Evolutionary conservation across 2,797 vertebrate genomes (phyloP).

Genomic region (Acanthiza pusilla): DNA sequence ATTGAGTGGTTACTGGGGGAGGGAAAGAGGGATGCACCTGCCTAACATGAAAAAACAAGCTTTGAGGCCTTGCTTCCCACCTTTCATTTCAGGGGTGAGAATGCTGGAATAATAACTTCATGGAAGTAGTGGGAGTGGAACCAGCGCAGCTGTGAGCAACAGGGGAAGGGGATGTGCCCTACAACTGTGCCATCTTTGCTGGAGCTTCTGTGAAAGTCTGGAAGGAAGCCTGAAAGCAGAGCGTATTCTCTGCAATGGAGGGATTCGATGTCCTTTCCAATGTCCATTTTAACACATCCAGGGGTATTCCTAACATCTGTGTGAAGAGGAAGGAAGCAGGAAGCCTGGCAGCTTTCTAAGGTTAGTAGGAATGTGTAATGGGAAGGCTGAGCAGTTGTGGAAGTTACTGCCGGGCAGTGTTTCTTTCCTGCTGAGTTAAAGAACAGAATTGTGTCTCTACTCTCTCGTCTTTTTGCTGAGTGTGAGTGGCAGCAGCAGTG

Average conservation of each 20-base stretch:
- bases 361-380: not conserved
- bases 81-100: not conserved
- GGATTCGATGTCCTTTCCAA: not conserved
- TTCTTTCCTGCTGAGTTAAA: not conserved
- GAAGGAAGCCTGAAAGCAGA: not conserved
- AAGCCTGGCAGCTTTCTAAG: not conserved
- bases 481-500: not conserved
- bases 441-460: rapidly evolving
- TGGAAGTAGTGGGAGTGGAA: not conserved
- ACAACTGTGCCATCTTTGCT: not conserved
- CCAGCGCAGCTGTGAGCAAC: too few species aligned
- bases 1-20: not conserved
- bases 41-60: not conserved
- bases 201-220: not conserved
- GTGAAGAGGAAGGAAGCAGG: not conserved
- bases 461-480: not conserved
- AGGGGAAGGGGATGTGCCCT: not conserved
- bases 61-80: not conserved
- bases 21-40: not conserved
- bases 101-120: not conserved
- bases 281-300: not conserved
- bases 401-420: not conserved
- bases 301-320: not conserved
- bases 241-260: rapidly evolving
- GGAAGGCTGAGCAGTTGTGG: not conserved